A percentile compares a stretch with the other conserved stretches of the same genome.
Evolutionary conservation across 2,888 invertebrate genomes (phyloP).

Genomic region (Eucera pruinosa): DNA sequence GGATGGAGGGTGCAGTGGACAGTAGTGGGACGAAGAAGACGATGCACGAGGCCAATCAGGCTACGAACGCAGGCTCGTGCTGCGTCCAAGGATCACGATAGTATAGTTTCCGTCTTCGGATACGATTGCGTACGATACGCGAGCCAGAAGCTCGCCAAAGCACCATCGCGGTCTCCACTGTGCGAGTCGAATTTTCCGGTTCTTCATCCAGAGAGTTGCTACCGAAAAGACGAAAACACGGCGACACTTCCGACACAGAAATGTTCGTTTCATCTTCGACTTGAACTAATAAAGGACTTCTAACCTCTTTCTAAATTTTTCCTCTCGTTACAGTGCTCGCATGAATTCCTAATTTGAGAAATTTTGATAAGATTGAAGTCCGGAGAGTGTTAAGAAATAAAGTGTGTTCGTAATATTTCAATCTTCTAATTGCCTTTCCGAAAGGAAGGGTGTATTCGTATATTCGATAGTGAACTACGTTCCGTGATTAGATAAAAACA

Average conservation of each 20-base stretch:
- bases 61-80: constrained; percentile 57
- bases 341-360: neutral
- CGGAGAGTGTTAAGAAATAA: constrained; percentile 6
- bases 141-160: constrained; percentile 4
- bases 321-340: neutral
- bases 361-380: neutral
- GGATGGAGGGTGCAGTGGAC: constrained; percentile 62
- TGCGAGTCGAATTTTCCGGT: neutral
- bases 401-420: constrained; percentile 1
- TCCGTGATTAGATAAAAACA: neutral
- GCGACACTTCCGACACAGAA: neutral
- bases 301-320: neutral
- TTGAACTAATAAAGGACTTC: constrained; percentile 6
- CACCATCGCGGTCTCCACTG: too few relatives aligned
- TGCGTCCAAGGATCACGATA: constrained; percentile 64
- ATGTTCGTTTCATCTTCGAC: neutral
- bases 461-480: constrained; percentile 49
- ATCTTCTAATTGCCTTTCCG: neutral
- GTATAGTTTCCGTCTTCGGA: constrained; percentile 34
- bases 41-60: constrained; percentile 59
- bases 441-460: constrained; percentile 24
- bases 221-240: neutral
- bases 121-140: constrained; percentile 13
- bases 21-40: constrained; percentile 66
- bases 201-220: neutral